Evolutionary conservation across 2,113 vertebrate genomes (phyloP).

Genomic region (Oncorhynchus clarkii): DNA sequence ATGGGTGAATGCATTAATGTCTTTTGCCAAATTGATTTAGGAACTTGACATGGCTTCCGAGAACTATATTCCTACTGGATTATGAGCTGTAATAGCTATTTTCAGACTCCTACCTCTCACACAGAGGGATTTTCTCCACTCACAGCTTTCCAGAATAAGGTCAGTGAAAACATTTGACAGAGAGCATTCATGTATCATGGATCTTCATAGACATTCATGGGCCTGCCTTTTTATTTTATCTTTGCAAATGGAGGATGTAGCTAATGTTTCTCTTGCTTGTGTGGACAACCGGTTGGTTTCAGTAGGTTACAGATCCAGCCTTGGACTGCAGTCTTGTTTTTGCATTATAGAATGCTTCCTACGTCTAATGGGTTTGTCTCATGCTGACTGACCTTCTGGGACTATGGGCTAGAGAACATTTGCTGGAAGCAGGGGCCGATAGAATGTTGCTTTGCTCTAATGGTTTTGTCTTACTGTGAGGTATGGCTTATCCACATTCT

Average conservation of each 20-base stretch:
- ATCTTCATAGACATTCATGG: neutral
- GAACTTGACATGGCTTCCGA: neutral
- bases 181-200: neutral
- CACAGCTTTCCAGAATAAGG: neutral
- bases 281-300: no score
- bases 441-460: neutral
- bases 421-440: conserved; percentile 16
- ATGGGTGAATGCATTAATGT: neutral
- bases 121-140: neutral
- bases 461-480: conserved; percentile 29
- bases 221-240: no score
- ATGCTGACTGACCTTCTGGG: no score
- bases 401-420: conserved; percentile 22
- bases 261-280: no score
- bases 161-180: neutral
- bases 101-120: neutral
- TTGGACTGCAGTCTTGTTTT: no score
- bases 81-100: neutral
- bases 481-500: conserved; percentile 6
- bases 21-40: neutral
- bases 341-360: no score
- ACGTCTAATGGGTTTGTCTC: no score
- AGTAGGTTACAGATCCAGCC: no score
- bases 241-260: no score
- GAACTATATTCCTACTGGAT: neutral